Conservation (phyloP, 2,113 vertebrate species). For the Pangasianodon hypophthalmus region DNA sequence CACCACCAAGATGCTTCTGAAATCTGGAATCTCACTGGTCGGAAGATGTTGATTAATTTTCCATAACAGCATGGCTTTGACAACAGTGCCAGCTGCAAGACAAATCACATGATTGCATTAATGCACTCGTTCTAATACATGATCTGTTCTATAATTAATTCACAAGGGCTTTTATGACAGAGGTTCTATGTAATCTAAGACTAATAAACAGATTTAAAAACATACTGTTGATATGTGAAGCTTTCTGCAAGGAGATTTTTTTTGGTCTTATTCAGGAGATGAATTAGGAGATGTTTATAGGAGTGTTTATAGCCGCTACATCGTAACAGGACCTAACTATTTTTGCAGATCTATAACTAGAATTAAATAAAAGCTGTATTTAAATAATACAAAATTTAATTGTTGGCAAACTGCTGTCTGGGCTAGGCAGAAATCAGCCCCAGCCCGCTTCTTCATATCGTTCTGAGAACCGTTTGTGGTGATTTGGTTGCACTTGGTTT, state of each 20-base stretch:
- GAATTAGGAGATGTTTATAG: background rate
- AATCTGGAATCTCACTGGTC: background rate
- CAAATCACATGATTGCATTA: background rate
- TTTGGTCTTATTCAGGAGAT: background rate
- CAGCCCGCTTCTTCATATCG: background rate
- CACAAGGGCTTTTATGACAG: background rate
- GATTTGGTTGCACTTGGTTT: background rate
- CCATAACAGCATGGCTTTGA: background rate
- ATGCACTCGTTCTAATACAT: background rate
- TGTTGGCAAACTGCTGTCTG: background rate
- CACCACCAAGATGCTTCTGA: background rate
- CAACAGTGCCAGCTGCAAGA: background rate
- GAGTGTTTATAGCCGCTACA: background rate
- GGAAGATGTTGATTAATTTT: background rate
- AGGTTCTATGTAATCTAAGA: background rate
- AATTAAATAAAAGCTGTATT: background rate
- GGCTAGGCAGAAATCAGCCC: background rate
- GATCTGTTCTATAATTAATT: background rate
- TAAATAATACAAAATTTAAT: background rate
- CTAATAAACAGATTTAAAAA: background rate
- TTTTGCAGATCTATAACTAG: background rate
- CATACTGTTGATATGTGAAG: background rate
- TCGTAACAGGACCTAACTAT: background rate
- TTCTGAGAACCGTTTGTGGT: background rate
- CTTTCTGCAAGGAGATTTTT: background rate